Evolutionary conservation across 1,140 invertebrate species (phyloP), one percentile per base, ranked within the genome.

Genomic region (Rhyacophila brunnea): DNA sequence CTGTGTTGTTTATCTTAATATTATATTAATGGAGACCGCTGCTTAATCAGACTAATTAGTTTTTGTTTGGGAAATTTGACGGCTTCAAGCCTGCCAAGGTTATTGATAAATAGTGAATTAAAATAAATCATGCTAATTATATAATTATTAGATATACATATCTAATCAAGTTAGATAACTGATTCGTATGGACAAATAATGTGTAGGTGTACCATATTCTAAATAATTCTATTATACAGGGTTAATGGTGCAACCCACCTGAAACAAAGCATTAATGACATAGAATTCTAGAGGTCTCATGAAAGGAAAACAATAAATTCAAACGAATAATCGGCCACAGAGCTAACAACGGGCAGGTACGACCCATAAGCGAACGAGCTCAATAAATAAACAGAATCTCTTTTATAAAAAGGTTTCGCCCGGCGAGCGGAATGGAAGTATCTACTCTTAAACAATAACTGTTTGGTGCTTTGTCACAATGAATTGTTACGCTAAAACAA

Each of bases 401-500:
- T 56, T 62, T 60, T 62, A 43, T 57, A 60, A 54, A 54, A 50
- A 62, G 60, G 47, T 38, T 48, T 48, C 45, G 23, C 40, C 52
- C 54, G 34, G 44, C 20, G 38, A 35, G 36, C 47, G 43, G 47
- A 48, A 36, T 28, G 34, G 53, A 19, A 56, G 46, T 50, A 49
- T 58, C 55, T 58, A 44, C 57, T 45, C 38, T 50, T 34, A 58
- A 62, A 57, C 55, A 62, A 58, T 62, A 58, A 62, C 49, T 45
- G 60, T 58, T 53, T 50, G 60, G 55, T 28, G 49, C 60, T 62
- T 62, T 58, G 56, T 62, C 55, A 51, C 60, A 35, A 28, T 50
- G 60, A 62, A 62, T 62, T 62, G 60, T 62, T 53, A 38, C 53
- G 60, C 46, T 47, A 55, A 58, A 54, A 64, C 61, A 64, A 64